Base-by-base conservation (phyloP, 2,888 invertebrate genomes). In the Stenoptilia bipunctidactyla region DNA sequence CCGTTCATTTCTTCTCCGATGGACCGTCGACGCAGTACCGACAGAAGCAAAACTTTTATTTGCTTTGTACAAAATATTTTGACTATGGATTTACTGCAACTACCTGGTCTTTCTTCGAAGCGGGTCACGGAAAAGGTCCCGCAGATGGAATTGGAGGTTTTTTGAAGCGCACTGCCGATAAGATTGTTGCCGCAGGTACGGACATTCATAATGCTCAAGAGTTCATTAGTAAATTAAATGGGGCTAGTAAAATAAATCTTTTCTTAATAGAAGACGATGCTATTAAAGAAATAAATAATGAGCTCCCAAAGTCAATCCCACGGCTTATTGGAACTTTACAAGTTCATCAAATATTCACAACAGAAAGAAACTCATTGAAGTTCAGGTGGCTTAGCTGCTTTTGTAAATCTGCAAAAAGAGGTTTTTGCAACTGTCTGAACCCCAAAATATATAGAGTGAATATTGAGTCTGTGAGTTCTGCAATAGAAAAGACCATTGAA, bases 121-220 rank as follows among this genome's bases (percentile, higher is more conserved):
- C 36, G n/a, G 36, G 36, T 6, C 36, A 36, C 15, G 36, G 15
- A 14, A 15, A 36, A 13, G 36, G 13, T 1, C 36, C 36, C 15
- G 36, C 36, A 14, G 36, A 36, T 36, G 36, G 36, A 34, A n/a
- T n/a, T n/a, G n/a, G n/a, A n/a, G n/a, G n/a, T n/a, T 34, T 34
- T 34, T 13, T 34, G 1, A 34, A 34, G 12, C 34, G 34, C 6
- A 34, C 34, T 10, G 34, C 34, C 6, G 34, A n/a, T n/a, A n/a
- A n/a, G n/a, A n/a, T n/a, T n/a, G n/a, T 34, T 13, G 34, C 34
- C 12, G 13, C 12, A 6, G 34, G 34, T 12, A 34, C 12, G 5
- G 34, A 34, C n/a, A 34, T 34, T 34, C 13, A 12, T 5, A 34
- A 34, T 34, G 6, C 5, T 34, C 6, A 34, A 13, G 9, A 34